Percentiles rank a stretch among this genome's conserved stretches.
Conservation (phyloP, 2,888 invertebrate species). For the Patella ulyssiponensis region DNA sequence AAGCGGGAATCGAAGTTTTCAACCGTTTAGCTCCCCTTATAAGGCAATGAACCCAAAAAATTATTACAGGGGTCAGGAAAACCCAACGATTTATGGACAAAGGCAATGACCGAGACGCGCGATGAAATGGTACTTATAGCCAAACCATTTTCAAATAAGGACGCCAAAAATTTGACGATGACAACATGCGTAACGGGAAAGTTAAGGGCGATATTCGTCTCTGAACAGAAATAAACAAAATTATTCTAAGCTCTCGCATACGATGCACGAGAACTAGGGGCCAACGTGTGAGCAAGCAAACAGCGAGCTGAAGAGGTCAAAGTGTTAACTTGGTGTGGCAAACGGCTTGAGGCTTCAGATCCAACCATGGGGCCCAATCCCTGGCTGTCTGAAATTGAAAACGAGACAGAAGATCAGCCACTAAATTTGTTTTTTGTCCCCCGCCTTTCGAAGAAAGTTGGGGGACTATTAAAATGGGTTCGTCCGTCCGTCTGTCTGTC, state of each 20-base stretch:
- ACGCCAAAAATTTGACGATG: not conserved
- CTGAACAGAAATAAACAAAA: not conserved
- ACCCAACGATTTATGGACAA: not conserved
- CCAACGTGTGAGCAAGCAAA: not conserved
- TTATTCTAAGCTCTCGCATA: not conserved
- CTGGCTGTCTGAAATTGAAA: conserved; percentile 34
- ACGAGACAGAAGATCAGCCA: conserved; percentile 27
- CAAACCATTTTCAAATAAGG: not conserved
- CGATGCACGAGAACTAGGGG: not conserved
- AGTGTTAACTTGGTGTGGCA: not conserved
- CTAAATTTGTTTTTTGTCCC: conserved; percentile 22
- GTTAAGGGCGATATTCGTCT: not conserved
- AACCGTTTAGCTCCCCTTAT: not conserved
- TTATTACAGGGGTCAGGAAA: not conserved
- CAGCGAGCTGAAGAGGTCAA: not conserved
- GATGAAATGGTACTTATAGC: not conserved
- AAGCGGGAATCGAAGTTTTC: not conserved
- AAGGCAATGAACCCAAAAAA: not conserved
- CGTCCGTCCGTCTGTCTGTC: too few relatives aligned
- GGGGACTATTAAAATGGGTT: too few relatives aligned
- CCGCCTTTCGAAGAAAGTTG: too few relatives aligned
- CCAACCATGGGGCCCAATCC: conserved; percentile 25
- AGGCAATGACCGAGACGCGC: not conserved
- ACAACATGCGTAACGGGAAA: not conserved
- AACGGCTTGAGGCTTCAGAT: not conserved